Evolutionary conservation across 1,140 invertebrate genomes (phyloP).

Genomic region (Drosophila ambigua): DNA sequence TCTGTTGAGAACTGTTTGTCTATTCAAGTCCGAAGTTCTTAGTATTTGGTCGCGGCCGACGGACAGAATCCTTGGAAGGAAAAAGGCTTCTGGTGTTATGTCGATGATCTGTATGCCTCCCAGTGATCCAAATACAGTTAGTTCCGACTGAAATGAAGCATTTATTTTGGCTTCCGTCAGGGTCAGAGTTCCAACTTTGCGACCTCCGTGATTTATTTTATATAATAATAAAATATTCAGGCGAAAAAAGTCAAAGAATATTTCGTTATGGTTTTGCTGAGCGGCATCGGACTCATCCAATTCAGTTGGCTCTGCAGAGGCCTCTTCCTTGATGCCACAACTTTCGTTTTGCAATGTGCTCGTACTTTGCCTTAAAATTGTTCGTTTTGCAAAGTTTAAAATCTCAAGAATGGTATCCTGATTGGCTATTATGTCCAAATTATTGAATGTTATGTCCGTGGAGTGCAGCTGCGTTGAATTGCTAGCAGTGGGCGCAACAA

Average conservation of each 20-base stretch:
- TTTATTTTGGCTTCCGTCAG: slow-evolving; percentile 95
- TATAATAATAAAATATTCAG: slow-evolving; percentile 94
- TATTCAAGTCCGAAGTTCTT: slow-evolving; percentile 79
- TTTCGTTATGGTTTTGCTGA: slow-evolving; percentile 85
- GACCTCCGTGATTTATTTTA: slow-evolving; percentile 90
- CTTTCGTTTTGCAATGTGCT: slow-evolving; percentile 73
- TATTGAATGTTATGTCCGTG: slow-evolving; percentile 96
- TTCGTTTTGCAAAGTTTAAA: slow-evolving; percentile 92
- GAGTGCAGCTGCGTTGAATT: slow-evolving; percentile 88
- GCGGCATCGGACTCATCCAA: slow-evolving; percentile 18
- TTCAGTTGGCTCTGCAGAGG: slow-evolving; percentile 13
- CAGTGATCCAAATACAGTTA: slow-evolving; percentile 92
- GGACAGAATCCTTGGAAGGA: slow-evolving; percentile 93
- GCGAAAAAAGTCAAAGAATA: slow-evolving; percentile 96
- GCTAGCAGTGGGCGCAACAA: slow-evolving; percentile 85
- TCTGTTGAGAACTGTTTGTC: slow-evolving; percentile 67
- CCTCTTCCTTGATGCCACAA: slow-evolving; percentile 25
- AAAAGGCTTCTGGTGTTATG: slow-evolving; percentile 92
- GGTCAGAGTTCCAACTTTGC: slow-evolving; percentile 97
- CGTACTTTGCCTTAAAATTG: slow-evolving; percentile 86
- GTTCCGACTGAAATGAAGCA: slow-evolving; percentile 89
- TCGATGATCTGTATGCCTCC: slow-evolving; percentile 96
- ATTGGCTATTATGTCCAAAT: slow-evolving; percentile 97
- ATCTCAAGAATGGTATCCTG: slow-evolving; percentile 97
- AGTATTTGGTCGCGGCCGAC: slow-evolving; percentile 90